Evolutionary conservation across 2,797 vertebrate genomes (phyloP).

Genomic region (Sebastes oblongus): DNA sequence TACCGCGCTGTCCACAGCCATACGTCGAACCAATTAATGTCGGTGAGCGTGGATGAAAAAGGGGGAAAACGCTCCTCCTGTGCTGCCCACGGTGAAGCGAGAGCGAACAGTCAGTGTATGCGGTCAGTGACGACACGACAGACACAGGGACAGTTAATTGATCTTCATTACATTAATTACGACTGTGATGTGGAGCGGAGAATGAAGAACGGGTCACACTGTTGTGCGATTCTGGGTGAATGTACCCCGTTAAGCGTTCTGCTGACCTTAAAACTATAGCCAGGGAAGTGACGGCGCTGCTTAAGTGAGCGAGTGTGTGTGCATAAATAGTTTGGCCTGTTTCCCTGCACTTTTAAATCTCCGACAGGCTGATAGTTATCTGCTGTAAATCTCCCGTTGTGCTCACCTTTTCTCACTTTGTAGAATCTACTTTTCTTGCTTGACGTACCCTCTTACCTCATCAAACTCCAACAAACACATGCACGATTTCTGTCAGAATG

Average conservation of each 20-base stretch:
- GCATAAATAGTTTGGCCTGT: slow-evolving; percentile 12
- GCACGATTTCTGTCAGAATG: not conserved
- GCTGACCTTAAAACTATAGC: slow-evolving; percentile 71
- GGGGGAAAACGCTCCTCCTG: not conserved
- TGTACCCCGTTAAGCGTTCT: slow-evolving; percentile 38
- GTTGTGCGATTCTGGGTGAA: slow-evolving; percentile 34
- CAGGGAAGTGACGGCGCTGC: slow-evolving; percentile 5
- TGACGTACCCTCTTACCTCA: not conserved
- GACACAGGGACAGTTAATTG: slow-evolving; percentile 72
- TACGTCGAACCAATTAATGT: slow-evolving; percentile 66
- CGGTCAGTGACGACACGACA: slow-evolving; percentile 47
- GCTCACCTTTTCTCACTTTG: not conserved
- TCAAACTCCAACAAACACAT: slow-evolving; percentile 10
- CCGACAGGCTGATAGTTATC: not conserved
- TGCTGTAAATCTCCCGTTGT: not conserved
- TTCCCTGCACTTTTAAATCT: slow-evolving; percentile 17
- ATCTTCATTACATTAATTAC: slow-evolving; percentile 85
- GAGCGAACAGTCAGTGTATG: slow-evolving; percentile 5
- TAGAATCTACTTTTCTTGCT: not conserved
- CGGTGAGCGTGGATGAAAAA: slow-evolving; percentile 12
- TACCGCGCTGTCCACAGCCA: slow-evolving; percentile 41
- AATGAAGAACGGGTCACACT: slow-evolving; percentile 59
- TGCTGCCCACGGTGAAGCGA: slow-evolving; percentile 13
- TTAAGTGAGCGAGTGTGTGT: slow-evolving; percentile 13
- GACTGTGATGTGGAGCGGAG: slow-evolving; percentile 64